Percentiles rank a stretch among this genome's conserved stretches.
These are phyloP conservation scores for Psittacus erithacus DNA, from an alignment of 2,113 vertebrate genomes.

Conservation along the genomic window DNA sequence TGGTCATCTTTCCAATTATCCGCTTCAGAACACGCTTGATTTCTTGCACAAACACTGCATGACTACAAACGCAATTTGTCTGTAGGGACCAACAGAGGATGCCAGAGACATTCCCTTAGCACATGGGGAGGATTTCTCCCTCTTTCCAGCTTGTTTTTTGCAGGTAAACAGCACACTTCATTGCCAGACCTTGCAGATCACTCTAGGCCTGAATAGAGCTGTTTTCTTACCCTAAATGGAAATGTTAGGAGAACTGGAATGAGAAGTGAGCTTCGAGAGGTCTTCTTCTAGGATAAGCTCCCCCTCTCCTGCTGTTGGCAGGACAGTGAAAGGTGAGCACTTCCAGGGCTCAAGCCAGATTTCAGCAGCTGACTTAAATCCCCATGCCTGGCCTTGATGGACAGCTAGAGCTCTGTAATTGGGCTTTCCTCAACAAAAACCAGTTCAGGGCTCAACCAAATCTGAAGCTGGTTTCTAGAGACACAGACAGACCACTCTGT, in stretches of 20 bases:
- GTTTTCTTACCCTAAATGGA: background rate
- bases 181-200: background rate
- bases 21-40: background rate
- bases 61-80: constrained; percentile 4
- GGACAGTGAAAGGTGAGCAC: background rate
- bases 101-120: background rate
- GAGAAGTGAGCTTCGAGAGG: background rate
- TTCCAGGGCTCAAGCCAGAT: background rate
- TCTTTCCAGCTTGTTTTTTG: background rate
- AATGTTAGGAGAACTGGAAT: background rate
- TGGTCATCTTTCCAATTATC: constrained; percentile 49
- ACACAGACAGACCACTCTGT: accelerated
- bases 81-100: background rate
- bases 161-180: constrained; percentile 12
- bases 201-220: background rate
- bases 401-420: background rate
- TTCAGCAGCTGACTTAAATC: background rate
- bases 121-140: background rate
- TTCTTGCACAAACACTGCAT: background rate
- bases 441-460: accelerated
- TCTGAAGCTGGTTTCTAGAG: background rate
- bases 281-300: background rate
- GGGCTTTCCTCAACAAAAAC: background rate
- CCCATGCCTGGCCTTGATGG: accelerated
- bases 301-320: background rate